phyloP scores from a whole-genome alignment of 2,113 vertebrate species.

The Peucedramus taeniatus region DNA sequence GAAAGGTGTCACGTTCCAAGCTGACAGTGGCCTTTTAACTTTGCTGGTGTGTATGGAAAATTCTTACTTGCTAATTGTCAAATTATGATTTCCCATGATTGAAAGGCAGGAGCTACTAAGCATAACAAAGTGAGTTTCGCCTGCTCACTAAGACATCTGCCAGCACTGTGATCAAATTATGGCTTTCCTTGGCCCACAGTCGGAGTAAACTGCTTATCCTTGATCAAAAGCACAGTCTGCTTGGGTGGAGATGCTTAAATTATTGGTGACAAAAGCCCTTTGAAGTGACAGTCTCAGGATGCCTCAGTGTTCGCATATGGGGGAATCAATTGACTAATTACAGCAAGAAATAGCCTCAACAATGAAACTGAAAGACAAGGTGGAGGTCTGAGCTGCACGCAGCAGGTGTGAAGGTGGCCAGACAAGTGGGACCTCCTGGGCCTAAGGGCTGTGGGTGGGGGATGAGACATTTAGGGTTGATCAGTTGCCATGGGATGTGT shows the following conservation, averaged over 20 bases:
- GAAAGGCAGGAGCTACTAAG: slow-evolving; percentile 13
- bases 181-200: slow-evolving; percentile 21
- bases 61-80: neutral
- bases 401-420: neutral
- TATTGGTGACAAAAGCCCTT: slow-evolving; percentile 7
- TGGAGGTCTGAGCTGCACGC: neutral
- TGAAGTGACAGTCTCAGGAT: neutral
- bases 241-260: neutral
- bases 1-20: neutral
- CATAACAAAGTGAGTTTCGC: neutral
- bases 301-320: neutral
- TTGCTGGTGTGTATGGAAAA: neutral
- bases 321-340: neutral
- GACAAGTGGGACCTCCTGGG: accelerated
- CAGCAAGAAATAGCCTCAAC: neutral
- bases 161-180: neutral
- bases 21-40: neutral
- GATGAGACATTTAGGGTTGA: neutral
- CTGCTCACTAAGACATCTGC: neutral
- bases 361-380: neutral
- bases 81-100: slow-evolving; percentile 1
- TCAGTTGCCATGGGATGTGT: neutral
- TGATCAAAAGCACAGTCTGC: slow-evolving; percentile 35
- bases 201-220: neutral
- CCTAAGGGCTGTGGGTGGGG: neutral